Evolutionary conservation across 2,113 vertebrate genomes (phyloP).

Genomic region (Hemibagrus wyckioides): DNA sequence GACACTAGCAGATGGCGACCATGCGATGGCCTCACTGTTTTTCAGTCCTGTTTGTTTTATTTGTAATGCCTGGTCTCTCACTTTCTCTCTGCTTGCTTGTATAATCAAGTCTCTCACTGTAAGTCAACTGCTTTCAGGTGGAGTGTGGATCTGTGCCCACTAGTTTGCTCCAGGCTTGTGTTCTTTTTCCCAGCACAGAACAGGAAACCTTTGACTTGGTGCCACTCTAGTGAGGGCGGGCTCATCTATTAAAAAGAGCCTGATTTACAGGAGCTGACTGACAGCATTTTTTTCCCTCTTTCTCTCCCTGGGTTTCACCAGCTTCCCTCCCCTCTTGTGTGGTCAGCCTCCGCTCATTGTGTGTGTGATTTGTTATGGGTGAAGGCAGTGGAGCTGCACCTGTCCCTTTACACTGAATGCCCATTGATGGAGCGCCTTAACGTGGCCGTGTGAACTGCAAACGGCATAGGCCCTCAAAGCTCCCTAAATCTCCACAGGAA

Average conservation of each 20-base stretch:
- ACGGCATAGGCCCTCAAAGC: conserved; percentile 22
- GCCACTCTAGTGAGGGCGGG: neutral
- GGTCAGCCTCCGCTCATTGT: conserved; percentile 50
- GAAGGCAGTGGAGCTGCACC: conserved; percentile 50
- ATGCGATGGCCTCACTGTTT: conserved; percentile 3
- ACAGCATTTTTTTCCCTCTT: conserved; percentile 1
- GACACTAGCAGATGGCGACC: neutral
- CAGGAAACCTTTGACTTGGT: conserved; percentile 47
- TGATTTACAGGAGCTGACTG: conserved; percentile 48
- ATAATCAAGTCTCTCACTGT: conserved; percentile 17
- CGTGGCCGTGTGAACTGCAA: conserved; percentile 37
- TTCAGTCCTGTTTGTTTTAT: conserved; percentile 33
- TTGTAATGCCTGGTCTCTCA: neutral
- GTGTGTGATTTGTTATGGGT: conserved; percentile 53
- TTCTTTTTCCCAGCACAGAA: conserved; percentile 9
- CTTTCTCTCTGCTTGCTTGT: conserved; percentile 17
- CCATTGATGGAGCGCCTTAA: conserved; percentile 35
- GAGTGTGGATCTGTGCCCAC: conserved; percentile 46
- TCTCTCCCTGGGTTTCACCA: conserved; percentile 1
- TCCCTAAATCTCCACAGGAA: conserved; percentile 52
- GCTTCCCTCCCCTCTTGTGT: conserved; percentile 42
- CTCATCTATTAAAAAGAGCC: conserved; percentile 24
- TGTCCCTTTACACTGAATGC: conserved; percentile 50
- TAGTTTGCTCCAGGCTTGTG: conserved; percentile 42
- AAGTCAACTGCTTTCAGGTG: conserved; percentile 39